Evolutionary conservation across 1,140 invertebrate species (phyloP), one percentile per base, ranked within the genome.

Genomic region (Hylyphantes graminicola): DNA sequence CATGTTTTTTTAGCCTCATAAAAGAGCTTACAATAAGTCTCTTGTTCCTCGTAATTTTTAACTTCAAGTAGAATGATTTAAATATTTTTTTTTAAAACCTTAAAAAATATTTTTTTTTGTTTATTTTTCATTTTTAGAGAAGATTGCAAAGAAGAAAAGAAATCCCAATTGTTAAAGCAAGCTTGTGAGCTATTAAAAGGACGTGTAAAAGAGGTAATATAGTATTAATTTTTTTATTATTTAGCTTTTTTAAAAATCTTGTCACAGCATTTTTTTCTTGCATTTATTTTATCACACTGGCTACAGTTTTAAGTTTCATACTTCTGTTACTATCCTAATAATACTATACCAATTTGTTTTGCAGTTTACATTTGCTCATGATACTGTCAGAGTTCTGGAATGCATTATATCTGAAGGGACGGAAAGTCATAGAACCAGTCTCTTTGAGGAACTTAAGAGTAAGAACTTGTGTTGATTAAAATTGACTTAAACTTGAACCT

Each of bases 381-480:
- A 98, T 88, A 94, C 95, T 54, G 94, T 95, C 0, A 90, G 97
- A 88, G 94, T 98, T 0, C 92, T 98, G 74, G 96, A 98, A 89
- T 96, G 95, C 89, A 90, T 98, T 67, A 89, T 98, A 0, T 96
- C 95, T 88, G 92, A 93, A 89, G 93, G 93, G 7, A 90, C 92
- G 0, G 89, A 92, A 15, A 90, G 94, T 19, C 92, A 96, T 54
- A 92, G 93, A n/a, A 90, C 92, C 67, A 91, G 92, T 74, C 91
- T 98, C 17, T 93, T 94, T 72, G 91, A 92, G 74, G 95, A 96
- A 90, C 86, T 97, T 5, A 92, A 94, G 87, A 88, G 90, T 90
- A 87, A 55, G 51, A 75, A n/a, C 35, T 35, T 35, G 35, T 35
- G 35, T 35, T n/a, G 35, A 35, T 35, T 2, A 2, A 5, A 35